Evolutionary conservation across 1,140 invertebrate genomes (phyloP), one percentile per base, ranked within the genome.

Genomic region (Habropoda laboriosa): DNA sequence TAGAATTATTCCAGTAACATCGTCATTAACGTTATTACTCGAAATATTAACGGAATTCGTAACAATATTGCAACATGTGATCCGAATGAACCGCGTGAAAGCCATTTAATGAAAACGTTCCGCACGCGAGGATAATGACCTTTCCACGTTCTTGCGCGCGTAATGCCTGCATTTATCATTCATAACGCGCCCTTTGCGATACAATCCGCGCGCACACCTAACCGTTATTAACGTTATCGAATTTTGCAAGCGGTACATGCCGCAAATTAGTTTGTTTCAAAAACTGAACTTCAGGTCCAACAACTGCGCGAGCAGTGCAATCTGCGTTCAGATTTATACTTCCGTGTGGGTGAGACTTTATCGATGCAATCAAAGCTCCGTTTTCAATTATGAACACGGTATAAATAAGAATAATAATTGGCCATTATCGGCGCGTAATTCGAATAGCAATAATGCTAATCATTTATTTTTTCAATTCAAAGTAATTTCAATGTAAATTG

Each of bases 111-210:
- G 51, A 71, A 71, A 57, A 42, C 24, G 49, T 70, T 40, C 38
- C 38, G 18, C 68, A 71, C 51, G 68, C 68, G 51, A 71, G 68
- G 68, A 71, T 57, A 57, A 71, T 32, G 68, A 71, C 49, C 68
- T 57, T 30, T 57, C n/a, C 68, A 30, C 68, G 53, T 71, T 58
- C 35, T 71, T 38, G 51, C 68, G 45, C 66, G 30, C 30, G 21
- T 32, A 68, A 32, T 32, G 13, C 61, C 68, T 18, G 24, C 53
- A 71, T 71, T 71, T 71, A 71, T 71, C 68, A 71, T 71, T 71
- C 68, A 42, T 57, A 71, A 18, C 27, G 35, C 53, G 40, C 53
- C 18, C 51, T 57, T 38, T n/a, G 8, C 35, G n/a, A 57, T 30
- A 42, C 21, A 57, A 71, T 35, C 42, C 63, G 18, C 27, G 27